Evolutionary conservation across 1,140 invertebrate species (phyloP), one percentile per base, ranked within the genome.

Genomic region (Ceratosolen fusciceps): DNA sequence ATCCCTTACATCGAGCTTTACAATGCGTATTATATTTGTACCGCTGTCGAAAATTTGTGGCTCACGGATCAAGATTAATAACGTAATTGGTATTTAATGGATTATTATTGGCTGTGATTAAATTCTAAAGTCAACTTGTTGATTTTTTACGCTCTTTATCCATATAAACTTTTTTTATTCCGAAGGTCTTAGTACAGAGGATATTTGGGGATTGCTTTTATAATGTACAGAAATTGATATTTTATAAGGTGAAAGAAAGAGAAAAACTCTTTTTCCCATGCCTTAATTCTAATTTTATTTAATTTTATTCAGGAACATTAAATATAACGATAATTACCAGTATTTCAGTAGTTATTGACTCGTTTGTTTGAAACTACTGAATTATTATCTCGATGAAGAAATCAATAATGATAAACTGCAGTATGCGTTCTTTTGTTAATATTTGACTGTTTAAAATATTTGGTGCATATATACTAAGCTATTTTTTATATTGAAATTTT

Each of bases 391-490:
- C 21, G 43, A 67, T 21, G 21, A 49, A 65, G n/a, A 76, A 76
- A 68, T 67, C 74, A 58, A 73, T 73, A 58, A 58, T 73, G 34
- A 52, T 65, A 75, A 75, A 75, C 58, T 49, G 73, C 73, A 65
- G 47, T 65, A 65, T 65, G n/a, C n/a, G 52, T 68, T 52, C 12
- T 37, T 31, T 67, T 68, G 60, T 56, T 68, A 68, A 76, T 26
- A 56, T 76, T 76, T 68, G 49, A 76, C 68, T 68, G 74, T 62
- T 76, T 68, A 58, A 73, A 76, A 73, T 58, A 58, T 73, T 73
- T 73, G 71, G 71, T 73, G 34, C 58, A 1, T 73, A 29, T 73
- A 73, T 52, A 73, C 52, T 58, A 56, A 58, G 54, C 34, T 31
- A 58, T 73, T 37, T 58, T 37, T 16, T 24, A 39, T 56, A 73